Base-by-base conservation (phyloP, 2,113 vertebrate genomes). In the Chloroceryle aenea region DNA sequence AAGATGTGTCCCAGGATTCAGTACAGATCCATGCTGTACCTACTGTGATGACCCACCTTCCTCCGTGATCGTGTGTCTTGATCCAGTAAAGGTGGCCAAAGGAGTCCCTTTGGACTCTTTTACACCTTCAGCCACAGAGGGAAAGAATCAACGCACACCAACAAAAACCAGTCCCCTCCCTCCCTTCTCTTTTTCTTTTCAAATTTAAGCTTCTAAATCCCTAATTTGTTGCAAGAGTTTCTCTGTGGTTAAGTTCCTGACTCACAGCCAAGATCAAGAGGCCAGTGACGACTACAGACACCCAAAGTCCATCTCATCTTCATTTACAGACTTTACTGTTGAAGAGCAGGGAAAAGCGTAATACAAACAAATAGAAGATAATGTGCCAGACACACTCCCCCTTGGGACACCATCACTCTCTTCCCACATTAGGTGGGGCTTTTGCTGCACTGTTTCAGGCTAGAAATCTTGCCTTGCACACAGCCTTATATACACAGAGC, bases 401-500 rank as follows among this genome's bases (percentile, higher is more conserved):
- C 48, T 29, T 38, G 68, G 47, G 90, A 94, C 47, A 72, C 66
- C 53, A 68, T 69, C 82, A n/a, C 43, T 80, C 86, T 79, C 64
- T 93, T 94, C 87, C 89, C 88, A 75, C 48, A 1, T 94, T 85
- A 93, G 94, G 87, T 95, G 75, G 85, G 92, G 88, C 72, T 93
- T 95, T 73, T 80, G 80, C 92, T 85, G 63, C 62, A 75, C n/a
- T 66, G 83, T 92, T 88, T 71, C 48, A 83, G 38, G 50, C 47
- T 58, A n/a, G 59, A 79, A 85, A 68, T 72, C 90, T 29, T 64
- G 81, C 83, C 76, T 79, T 85, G 90, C 82, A 78, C 63, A 45
- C 62, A 66, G 77, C 58, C 82, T 87, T 68, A 23, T 18, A 52
- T 12, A 67, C 80, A 83, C 64, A 64, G 2, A 36, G 53, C 55